phyloP scores from a whole-genome alignment of 2,888 invertebrate species.

The Magallana nippona region DNA sequence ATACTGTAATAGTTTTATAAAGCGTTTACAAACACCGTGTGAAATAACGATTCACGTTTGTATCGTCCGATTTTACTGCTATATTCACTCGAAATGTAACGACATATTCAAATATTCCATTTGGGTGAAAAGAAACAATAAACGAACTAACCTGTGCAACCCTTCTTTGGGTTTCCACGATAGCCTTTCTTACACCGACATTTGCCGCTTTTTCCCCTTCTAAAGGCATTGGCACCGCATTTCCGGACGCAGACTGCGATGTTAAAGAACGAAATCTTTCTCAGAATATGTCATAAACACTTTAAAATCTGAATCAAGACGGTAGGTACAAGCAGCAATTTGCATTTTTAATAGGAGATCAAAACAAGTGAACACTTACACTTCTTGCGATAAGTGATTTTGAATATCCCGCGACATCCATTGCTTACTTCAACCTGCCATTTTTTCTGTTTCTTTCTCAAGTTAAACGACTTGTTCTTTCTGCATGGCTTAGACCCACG shows the following conservation, averaged over 20 bases:
- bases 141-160: not conserved
- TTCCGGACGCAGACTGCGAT: not conserved
- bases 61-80: too few relatives aligned
- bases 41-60: too few relatives aligned
- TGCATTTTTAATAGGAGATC: not conserved
- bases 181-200: conserved; percentile 15
- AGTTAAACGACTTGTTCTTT: not conserved
- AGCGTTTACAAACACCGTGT: too few relatives aligned
- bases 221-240: not conserved
- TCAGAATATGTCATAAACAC: not conserved
- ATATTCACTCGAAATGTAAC: too few relatives aligned
- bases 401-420: not conserved
- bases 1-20: too few relatives aligned
- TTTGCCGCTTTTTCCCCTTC: not conserved
- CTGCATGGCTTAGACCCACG: not conserved
- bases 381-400: not conserved
- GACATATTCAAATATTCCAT: too few relatives aligned
- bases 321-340: not conserved
- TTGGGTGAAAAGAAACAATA: not conserved
- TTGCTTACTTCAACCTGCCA: not conserved
- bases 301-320: not conserved
- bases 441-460: not conserved
- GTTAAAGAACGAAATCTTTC: not conserved
- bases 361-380: not conserved
- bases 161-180: conserved; percentile 2